Percentiles rank a stretch among this genome's conserved stretches.
Evolutionary conservation across 2,113 vertebrate species (phyloP).

Genomic region (Myrmecophaga tridactyla): DNA sequence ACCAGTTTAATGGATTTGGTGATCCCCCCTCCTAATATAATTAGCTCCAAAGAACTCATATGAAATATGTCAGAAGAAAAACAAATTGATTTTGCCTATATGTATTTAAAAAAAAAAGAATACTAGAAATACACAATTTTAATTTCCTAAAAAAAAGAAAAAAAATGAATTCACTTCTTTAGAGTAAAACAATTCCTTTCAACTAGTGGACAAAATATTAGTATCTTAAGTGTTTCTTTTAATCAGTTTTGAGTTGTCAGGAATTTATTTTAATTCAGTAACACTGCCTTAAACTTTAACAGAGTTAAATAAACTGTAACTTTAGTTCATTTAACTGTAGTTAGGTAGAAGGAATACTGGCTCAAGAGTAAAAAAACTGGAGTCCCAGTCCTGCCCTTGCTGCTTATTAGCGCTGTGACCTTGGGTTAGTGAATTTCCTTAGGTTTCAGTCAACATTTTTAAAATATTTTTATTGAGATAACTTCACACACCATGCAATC

Average conservation of each 20-base stretch:
- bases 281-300: neutral
- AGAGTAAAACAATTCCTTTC: neutral
- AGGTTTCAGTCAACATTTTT: neutral
- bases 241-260: neutral
- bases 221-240: neutral
- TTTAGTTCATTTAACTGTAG: neutral
- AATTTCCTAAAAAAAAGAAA: no score
- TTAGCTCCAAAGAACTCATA: neutral
- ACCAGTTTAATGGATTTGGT: neutral
- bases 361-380: neutral
- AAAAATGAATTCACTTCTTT: neutral
- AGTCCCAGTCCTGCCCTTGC: neutral
- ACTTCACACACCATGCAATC: no score
- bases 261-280: neutral
- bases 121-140: slow-evolving; percentile 15
- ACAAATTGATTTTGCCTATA: neutral
- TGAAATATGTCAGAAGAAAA: neutral
- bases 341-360: neutral
- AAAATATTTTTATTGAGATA: no score
- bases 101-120: neutral
- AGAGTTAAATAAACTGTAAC: neutral
- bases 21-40: neutral
- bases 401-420: neutral
- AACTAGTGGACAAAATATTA: neutral
- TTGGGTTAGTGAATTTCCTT: neutral